Conservation (phyloP, 2,113 vertebrate species). For the Corvus cornix region DNA sequence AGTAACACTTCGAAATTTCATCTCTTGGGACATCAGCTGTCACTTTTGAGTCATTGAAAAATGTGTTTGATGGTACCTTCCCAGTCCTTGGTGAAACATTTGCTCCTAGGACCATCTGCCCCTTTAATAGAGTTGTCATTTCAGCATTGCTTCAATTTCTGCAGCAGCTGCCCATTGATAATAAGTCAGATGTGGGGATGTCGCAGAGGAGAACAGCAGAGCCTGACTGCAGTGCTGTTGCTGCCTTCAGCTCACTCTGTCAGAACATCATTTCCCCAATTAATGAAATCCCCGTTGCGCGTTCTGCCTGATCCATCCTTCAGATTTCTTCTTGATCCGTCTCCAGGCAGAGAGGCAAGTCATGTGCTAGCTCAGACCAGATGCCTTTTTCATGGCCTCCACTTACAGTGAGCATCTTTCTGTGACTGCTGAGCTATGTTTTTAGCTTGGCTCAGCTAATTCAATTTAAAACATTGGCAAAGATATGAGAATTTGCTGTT, state of each 20-base stretch:
- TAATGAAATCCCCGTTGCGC: neutral
- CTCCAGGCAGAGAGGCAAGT: neutral
- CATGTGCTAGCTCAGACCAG: neutral
- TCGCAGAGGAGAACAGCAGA: neutral
- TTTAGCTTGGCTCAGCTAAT: neutral
- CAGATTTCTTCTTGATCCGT: neutral
- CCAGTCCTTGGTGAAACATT: conserved; percentile 36
- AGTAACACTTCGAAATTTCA: conserved; percentile 3
- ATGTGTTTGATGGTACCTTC: neutral
- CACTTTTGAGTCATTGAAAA: conserved; percentile 4
- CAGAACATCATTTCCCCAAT: neutral
- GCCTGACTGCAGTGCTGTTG: neutral
- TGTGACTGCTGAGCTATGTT: neutral
- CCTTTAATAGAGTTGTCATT: conserved; percentile 44
- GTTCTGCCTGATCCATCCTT: neutral
- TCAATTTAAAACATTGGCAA: neutral
- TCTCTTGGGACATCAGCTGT: conserved; percentile 16
- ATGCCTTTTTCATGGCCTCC: neutral
- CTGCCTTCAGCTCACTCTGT: neutral
- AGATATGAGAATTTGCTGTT: neutral
- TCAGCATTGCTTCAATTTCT: neutral
- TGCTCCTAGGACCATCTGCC: conserved; percentile 39
- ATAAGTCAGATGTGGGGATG: neutral
- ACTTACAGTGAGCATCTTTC: neutral
- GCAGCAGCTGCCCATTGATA: conserved; percentile 20